Evolutionary conservation across 2,113 vertebrate species (phyloP).

Genomic region (Chloroceryle aenea): DNA sequence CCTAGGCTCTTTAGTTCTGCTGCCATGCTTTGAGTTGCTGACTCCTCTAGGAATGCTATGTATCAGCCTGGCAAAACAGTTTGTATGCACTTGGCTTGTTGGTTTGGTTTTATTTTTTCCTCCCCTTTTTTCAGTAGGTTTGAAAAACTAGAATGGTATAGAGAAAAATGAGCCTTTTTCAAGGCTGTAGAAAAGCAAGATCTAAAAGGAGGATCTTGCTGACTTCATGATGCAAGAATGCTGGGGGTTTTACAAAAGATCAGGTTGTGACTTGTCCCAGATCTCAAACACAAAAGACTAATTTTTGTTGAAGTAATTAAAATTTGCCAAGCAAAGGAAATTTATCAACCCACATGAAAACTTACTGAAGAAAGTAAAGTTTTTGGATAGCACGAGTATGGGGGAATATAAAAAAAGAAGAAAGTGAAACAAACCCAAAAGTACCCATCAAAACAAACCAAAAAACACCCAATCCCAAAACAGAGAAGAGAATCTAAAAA

Average conservation of each 20-base stretch:
- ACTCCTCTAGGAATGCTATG: background rate
- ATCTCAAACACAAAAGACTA: conserved; percentile 24
- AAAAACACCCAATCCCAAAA: background rate
- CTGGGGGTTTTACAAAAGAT: background rate
- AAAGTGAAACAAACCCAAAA: background rate
- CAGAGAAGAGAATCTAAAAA: background rate
- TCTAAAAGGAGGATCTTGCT: background rate
- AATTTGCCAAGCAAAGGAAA: conserved; percentile 30
- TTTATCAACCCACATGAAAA: conserved; percentile 30
- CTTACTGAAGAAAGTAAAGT: background rate
- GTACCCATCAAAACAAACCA: background rate
- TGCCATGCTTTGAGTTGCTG: background rate
- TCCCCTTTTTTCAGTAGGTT: background rate
- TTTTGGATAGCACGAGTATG: background rate
- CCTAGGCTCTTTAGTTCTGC: background rate
- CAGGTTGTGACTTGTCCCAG: background rate
- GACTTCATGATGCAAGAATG: background rate
- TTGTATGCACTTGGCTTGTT: background rate
- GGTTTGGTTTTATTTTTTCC: background rate
- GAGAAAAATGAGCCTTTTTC: background rate
- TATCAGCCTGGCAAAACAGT: background rate
- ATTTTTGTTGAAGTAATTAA: conserved; percentile 2
- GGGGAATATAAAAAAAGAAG: background rate
- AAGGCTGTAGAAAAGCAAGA: background rate
- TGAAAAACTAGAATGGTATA: background rate